Percentiles rank a stretch among this genome's conserved stretches.
These are phyloP conservation scores for Amblyjoppa proteus DNA, from an alignment of 2,888 invertebrate species.

Conservation along the genomic window DNA sequence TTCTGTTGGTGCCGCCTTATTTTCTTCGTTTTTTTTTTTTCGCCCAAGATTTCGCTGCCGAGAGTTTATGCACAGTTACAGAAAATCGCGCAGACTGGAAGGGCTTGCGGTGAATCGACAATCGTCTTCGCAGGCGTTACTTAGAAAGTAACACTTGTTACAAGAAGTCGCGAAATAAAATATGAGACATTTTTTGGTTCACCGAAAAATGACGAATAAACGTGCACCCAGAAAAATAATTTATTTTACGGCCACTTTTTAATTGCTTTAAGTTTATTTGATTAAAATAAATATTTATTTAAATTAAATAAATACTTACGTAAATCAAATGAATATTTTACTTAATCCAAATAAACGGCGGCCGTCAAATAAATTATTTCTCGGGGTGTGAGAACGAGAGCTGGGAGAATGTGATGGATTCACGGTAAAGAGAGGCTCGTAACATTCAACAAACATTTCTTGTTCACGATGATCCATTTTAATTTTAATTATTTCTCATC, in stretches of 20 bases:
- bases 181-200: neutral
- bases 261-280: no score
- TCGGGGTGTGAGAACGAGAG: neutral
- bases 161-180: no score
- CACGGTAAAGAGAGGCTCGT: neutral
- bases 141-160: neutral
- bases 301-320: no score
- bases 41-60: slow-evolving; percentile 9
- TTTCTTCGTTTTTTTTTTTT: slow-evolving; percentile 22
- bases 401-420: neutral
- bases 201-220: neutral
- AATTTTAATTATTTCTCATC: no score
- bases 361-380: no score
- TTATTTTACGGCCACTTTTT: no score
- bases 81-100: neutral
- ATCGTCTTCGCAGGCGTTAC: slow-evolving; percentile 2
- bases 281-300: no score
- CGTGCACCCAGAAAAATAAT: no score
- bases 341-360: no score
- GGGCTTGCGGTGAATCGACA: neutral
- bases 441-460: no score
- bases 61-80: slow-evolving; percentile 4
- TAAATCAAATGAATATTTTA: no score
- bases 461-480: no score
- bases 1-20: slow-evolving; percentile 18